A percentile compares a stretch with the other conserved stretches of the same genome.
phyloP scores from a whole-genome alignment of 2,797 vertebrate species.

The Valencia hispanica region DNA sequence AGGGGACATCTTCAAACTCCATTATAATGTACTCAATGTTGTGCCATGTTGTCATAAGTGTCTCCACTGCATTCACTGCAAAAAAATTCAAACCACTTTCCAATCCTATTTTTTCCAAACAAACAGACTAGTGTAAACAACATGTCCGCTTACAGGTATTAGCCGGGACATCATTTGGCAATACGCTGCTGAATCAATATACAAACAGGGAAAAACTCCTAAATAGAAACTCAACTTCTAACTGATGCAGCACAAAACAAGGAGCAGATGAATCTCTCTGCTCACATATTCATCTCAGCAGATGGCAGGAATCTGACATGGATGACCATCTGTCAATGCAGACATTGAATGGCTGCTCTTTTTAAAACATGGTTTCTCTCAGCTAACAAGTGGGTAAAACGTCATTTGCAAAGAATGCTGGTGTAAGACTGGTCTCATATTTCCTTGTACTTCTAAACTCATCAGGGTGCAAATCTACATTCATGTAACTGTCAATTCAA shows the following conservation, averaged over 20 bases:
- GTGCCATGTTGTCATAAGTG: not conserved
- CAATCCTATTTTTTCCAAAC: not conserved
- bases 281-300: conserved; percentile 38
- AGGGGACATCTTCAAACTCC: not conserved
- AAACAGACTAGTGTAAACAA: too few species aligned
- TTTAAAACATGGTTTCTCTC: conserved; percentile 34
- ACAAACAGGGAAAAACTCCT: not conserved
- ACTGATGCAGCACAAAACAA: conserved; percentile 12
- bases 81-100: not conserved
- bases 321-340: conserved; percentile 53
- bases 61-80: not conserved
- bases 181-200: not conserved
- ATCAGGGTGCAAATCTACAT: conserved; percentile 5
- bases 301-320: conserved; percentile 52
- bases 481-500: not conserved
- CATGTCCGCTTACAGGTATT: not conserved
- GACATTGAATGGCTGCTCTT: conserved; percentile 21
- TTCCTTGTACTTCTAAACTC: conserved; percentile 21
- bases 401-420: conserved; percentile 44
- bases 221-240: not conserved
- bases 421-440: conserved; percentile 21
- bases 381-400: conserved; percentile 38
- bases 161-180: not conserved
- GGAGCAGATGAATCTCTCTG: conserved; percentile 16
- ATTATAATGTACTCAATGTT: not conserved